These are phyloP conservation scores for Lepisosteus oculatus DNA, from an alignment of 2,113 vertebrate genomes.

Conservation along the genomic window DNA sequence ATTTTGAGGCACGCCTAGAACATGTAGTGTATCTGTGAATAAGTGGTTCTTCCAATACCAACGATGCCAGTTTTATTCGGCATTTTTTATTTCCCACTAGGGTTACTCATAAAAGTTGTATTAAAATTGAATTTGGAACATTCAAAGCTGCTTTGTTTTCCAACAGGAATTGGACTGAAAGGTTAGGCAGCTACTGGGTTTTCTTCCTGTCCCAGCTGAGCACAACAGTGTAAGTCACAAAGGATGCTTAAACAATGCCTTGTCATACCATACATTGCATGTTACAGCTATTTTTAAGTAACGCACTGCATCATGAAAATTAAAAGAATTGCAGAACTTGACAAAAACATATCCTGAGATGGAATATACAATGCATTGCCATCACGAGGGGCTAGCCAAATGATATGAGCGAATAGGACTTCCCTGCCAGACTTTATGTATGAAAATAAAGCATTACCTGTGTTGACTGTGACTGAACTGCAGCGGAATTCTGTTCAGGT, in stretches of 20 bases:
- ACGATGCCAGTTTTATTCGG: background rate
- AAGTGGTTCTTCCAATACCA: background rate
- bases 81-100: background rate
- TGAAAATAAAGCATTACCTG: too few relatives aligned
- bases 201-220: background rate
- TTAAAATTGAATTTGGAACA: background rate
- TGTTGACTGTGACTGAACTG: too few relatives aligned
- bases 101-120: background rate
- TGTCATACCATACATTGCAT: background rate
- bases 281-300: background rate
- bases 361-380: too few relatives aligned
- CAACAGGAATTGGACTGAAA: background rate
- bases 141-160: background rate
- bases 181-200: background rate
- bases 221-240: background rate
- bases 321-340: too few relatives aligned
- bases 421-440: too few relatives aligned
- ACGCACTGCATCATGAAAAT: too few relatives aligned
- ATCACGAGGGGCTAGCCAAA: too few relatives aligned
- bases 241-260: conserved; percentile 4
- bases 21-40: too few relatives aligned
- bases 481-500: too few relatives aligned
- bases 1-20: background rate
- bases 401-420: too few relatives aligned
- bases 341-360: too few relatives aligned